Base-by-base conservation (phyloP, 2,888 invertebrate species). In the Zootermopsis nevadensis region DNA sequence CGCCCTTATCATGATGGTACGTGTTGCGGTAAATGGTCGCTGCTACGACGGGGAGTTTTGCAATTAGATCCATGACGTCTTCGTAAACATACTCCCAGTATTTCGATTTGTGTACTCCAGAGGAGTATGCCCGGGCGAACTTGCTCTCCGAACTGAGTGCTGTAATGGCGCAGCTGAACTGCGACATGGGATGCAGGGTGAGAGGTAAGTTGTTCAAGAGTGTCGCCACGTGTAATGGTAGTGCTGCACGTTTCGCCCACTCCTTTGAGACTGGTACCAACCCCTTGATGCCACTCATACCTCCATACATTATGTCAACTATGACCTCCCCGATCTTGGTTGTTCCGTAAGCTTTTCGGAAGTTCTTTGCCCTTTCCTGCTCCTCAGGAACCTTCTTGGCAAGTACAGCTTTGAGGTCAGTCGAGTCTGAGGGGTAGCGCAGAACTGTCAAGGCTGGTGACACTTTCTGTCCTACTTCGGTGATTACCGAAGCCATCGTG, bases 281-380 rank as follows among this genome's bases (percentile, higher is more conserved):
- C 86, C 97, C 98, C 89, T 97, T 97, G 91, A 98, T 98, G 60
- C 98, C 97, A 88, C 98, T 92, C 98, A 98, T 99, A 80, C 98
- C 98, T 87, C 98, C 98, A 90, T 98, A 85, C 84, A 85, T 85
- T 99, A 99, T 99, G 89, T 99, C 98, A 85, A 99, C 94, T 88
- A 98, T 99, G 88, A 99, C 97, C 88, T 99, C 98, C 86, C 99
- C 99, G 88, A 99, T 96, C 92, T 97, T 97, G 86, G 95, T 94
- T 87, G 91, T 89, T 69, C 99, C 99, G 94, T 97, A 93, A 87
- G 94, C 91, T 90, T 98, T 96, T 83, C 99, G 94, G 92, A 99
- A 99, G 82, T 94, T 94, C 89, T 96, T 96, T n/a, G n/a, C n/a
- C n/a, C n/a, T n/a, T n/a, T n/a, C n/a, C n/a, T n/a, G n/a, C n/a